Conservation (phyloP, 2,797 vertebrate genomes). For the Lacerta agilis region DNA sequence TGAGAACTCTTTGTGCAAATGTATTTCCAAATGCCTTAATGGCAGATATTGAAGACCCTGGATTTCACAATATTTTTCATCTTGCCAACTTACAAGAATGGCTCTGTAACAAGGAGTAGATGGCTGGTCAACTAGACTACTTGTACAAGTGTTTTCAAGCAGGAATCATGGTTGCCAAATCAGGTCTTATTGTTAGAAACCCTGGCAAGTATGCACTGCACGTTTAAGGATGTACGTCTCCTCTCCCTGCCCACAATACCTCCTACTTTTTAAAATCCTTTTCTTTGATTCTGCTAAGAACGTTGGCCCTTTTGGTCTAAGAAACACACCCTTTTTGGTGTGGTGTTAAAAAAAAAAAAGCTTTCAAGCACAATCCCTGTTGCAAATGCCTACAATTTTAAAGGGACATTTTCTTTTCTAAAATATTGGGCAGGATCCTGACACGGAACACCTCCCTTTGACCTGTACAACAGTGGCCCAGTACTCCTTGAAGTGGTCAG, state of each 20-base stretch:
- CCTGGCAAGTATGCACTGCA: constrained; percentile 40
- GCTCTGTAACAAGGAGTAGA: constrained; percentile 38
- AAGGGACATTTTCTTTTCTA: constrained; percentile 7
- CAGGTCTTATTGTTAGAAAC: constrained; percentile 28
- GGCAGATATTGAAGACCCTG: constrained; percentile 48
- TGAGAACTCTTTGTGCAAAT: constrained; percentile 47
- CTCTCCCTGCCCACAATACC: not conserved
- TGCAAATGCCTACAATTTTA: constrained; percentile 48
- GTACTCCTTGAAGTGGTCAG: too few relatives aligned
- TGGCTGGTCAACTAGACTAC: not conserved
- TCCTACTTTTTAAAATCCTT: not conserved
- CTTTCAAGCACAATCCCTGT: constrained; percentile 37
- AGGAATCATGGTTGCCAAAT: constrained; percentile 33
- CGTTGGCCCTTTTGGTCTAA: constrained; percentile 27
- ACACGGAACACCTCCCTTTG: not conserved
- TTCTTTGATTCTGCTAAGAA: constrained; percentile 55
- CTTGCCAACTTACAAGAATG: constrained; percentile 60
- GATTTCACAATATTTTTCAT: constrained; percentile 64
- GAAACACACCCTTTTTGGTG: constrained; percentile 4
- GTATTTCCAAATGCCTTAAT: constrained; percentile 60
- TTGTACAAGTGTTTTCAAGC: not conserved
- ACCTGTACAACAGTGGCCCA: not conserved
- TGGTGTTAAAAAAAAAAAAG: constrained; percentile 30
- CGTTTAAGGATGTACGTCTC: constrained; percentile 26
- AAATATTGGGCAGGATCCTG: not conserved